A percentile compares a stretch with the other conserved stretches of the same genome.
These are phyloP conservation scores for Mohoua ochrocephala DNA, from an alignment of 2,113 vertebrate genomes.

Conservation along the genomic window DNA sequence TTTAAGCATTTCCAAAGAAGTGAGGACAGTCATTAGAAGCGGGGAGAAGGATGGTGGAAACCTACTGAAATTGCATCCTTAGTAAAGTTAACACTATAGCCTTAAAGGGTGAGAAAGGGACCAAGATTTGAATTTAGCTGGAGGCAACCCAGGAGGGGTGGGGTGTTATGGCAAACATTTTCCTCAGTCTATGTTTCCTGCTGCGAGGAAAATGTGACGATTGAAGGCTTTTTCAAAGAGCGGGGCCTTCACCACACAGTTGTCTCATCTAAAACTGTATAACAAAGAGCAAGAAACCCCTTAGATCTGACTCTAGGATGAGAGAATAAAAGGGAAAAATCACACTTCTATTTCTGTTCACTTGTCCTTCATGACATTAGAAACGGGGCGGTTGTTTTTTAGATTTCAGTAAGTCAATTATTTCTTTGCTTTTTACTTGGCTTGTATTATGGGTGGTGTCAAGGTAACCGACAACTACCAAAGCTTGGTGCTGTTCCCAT, in stretches of 20 bases:
- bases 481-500: not conserved
- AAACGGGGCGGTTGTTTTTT: not conserved
- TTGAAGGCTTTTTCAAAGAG: not conserved
- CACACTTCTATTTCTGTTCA: conserved; percentile 17
- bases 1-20: not conserved
- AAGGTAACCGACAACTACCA: not conserved
- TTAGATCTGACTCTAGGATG: not conserved
- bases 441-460: not conserved
- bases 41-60: not conserved
- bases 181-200: not conserved
- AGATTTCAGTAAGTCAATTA: conserved; percentile 11
- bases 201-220: not conserved
- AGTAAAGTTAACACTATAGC: not conserved
- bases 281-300: not conserved
- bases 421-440: conserved; percentile 17
- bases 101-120: not conserved
- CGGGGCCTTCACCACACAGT: not conserved
- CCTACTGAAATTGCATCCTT: not conserved
- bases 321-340: conserved; percentile 5
- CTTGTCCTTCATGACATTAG: not conserved
- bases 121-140: not conserved
- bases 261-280: not conserved
- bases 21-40: not conserved
- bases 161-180: not conserved
- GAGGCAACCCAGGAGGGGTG: not conserved